Evolutionary conservation across 2,888 invertebrate genomes (phyloP).

Genomic region (Formica aserva): DNA sequence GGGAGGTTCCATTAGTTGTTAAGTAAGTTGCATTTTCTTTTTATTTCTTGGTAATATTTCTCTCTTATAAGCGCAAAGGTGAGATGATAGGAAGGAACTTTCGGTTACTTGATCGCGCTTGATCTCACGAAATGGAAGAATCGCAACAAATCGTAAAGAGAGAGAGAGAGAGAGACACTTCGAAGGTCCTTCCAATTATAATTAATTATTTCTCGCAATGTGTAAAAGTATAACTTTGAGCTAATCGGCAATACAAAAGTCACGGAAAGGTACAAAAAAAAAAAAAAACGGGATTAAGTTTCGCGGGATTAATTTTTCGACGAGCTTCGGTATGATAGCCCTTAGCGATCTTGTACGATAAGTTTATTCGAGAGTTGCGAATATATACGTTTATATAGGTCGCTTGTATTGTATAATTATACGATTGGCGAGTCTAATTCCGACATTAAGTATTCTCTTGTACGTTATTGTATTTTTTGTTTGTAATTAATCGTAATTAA

Average conservation of each 20-base stretch:
- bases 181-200: constrained; percentile 34
- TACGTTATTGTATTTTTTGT: constrained; percentile 4
- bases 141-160: constrained; percentile 43
- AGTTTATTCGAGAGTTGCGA: constrained; percentile 28
- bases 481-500: constrained; percentile 25
- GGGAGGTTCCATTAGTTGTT: constrained; percentile 16
- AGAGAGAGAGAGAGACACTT: constrained; percentile 5
- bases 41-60: constrained; percentile 12
- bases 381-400: constrained; percentile 22
- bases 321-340: constrained; percentile 1
- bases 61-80: constrained; percentile 21
- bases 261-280: constrained; percentile 10
- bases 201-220: background rate
- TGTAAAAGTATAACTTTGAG: constrained; percentile 24
- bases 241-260: constrained; percentile 40
- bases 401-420: constrained; percentile 14
- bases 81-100: constrained; percentile 39
- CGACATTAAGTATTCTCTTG: constrained; percentile 31
- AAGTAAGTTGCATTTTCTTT: background rate
- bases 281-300: constrained; percentile 10
- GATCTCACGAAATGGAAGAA: constrained; percentile 69
- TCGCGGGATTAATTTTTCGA: background rate
- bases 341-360: constrained; percentile 9
- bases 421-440: constrained; percentile 37
- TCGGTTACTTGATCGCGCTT: constrained; percentile 66